Percentiles rank a stretch among this genome's conserved stretches.
These are phyloP conservation scores for Meloidogyne floridensis DNA, from an alignment of 1,140 invertebrate species.

Conservation along the genomic window DNA sequence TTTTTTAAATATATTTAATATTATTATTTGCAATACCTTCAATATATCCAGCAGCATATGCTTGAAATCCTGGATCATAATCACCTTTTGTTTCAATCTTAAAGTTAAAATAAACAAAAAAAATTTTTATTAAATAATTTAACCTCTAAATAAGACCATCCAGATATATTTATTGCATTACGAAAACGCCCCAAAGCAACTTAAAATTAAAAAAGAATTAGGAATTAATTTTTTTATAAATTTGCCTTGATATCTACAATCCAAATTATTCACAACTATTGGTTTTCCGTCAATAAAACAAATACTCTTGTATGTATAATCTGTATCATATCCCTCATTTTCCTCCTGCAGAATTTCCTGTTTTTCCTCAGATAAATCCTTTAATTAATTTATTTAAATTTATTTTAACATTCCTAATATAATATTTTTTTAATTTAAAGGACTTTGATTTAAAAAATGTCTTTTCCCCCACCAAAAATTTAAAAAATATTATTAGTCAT, in stretches of 20 bases:
- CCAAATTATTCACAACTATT: conserved; percentile 53
- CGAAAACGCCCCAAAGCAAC: conserved; percentile 59
- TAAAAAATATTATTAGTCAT: too few species aligned
- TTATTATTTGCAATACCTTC: conserved; percentile 66
- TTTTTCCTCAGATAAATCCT: background rate
- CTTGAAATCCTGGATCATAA: conserved; percentile 67
- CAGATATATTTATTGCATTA: conserved; percentile 60
- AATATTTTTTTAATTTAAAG: too few species aligned
- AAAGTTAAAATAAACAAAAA: background rate
- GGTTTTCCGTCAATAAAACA: conserved; percentile 56
- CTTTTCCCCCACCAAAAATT: too few species aligned
- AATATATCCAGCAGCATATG: conserved; percentile 60
- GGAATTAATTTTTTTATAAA: background rate
- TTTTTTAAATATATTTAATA: too few species aligned
- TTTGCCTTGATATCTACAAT: conserved; percentile 52
- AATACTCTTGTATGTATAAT: conserved; percentile 60
- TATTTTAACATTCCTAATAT: too few species aligned
- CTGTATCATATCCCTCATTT: conserved; percentile 41
- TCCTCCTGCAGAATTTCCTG: background rate
- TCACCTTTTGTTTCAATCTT: conserved; percentile 46
- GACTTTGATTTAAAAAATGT: too few species aligned
- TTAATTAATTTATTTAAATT: background rate
- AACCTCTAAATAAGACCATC: conserved; percentile 62
- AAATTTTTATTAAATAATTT: background rate
- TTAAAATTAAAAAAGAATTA: background rate